These are phyloP conservation scores for Scaptomyza cyrtandrae DNA, from an alignment of 2,888 invertebrate genomes.

Conservation along the genomic window DNA sequence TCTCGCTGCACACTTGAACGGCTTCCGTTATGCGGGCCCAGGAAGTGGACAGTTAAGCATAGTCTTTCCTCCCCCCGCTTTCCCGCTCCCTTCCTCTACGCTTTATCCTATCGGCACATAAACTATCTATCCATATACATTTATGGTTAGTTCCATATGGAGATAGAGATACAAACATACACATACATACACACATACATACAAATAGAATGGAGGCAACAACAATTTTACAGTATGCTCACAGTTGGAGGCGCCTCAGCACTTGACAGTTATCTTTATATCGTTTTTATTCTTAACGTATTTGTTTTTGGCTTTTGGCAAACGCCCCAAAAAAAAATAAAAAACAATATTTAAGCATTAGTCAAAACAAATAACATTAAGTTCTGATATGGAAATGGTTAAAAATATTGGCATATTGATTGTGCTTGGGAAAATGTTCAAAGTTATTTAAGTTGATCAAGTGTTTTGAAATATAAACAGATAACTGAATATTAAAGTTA, in stretches of 20 bases:
- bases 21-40: conserved; percentile 77
- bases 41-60: conserved; percentile 79
- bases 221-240: conserved; percentile 3
- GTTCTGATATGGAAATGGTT: background rate
- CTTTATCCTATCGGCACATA: conserved; percentile 6
- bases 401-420: conserved; percentile 15
- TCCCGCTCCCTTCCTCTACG: background rate
- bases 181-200: background rate
- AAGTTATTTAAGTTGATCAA: too few relatives aligned
- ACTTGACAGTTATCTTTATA: conserved; percentile 1
- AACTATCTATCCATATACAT: conserved; percentile 16
- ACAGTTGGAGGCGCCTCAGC: conserved; percentile 3
- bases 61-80: background rate
- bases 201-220: background rate
- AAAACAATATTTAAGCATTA: background rate
- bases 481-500: too few relatives aligned
- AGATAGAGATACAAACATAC: background rate
- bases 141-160: conserved; percentile 26
- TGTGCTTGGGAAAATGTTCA: background rate
- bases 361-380: conserved; percentile 17
- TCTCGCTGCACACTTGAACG: conserved; percentile 14
- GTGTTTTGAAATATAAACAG: too few relatives aligned
- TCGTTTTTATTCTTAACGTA: background rate
- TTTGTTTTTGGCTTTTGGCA: conserved; percentile 5
- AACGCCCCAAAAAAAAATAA: conserved; percentile 9